Base-by-base conservation (phyloP, 1,140 invertebrate species). In the Meloidogyne chitwoodi region DNA sequence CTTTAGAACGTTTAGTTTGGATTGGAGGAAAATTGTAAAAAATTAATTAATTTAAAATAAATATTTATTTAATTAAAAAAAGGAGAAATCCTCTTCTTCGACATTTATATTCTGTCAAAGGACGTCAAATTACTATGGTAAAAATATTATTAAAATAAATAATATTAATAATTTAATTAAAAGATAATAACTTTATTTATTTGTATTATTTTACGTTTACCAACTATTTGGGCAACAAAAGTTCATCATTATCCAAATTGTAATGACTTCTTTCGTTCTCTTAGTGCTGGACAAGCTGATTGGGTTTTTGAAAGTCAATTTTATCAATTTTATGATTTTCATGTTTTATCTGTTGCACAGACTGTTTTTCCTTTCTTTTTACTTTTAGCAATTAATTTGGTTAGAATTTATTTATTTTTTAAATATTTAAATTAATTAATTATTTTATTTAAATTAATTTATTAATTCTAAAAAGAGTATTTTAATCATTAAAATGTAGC, bases 1-100 rank as follows among this genome's bases (percentile, higher is more conserved):
- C 84, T 56, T 70, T 85, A 61, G 84, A 85, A 70, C 76, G 84
- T 41, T 77, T 85, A 22, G 78, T 85, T 56, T 85, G 84, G 84
- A 85, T 80, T 26, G 77, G 63, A 27, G 67, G 77, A 6, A 48
- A 44, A 26, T 62, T 76, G 77, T 78, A 34, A 78, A 75, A 41
- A 12, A 34, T 34, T 24, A 14, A n/a, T 38, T 27, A 41, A 11
- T 44, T 8, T n/a, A 74, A 26, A 48, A 11, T 73, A n/a, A 22
- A 0, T 34, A 2, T 27, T 22, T 19, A 19, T 12, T 26, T 26
- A 69, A 26, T 48, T 48, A 19, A 19, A 29, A 41, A 77, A 19
- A 78, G 77, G 56, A 66, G 78, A 16, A 78, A 80, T 74, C 16
- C 63, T 24, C 24, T 78, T 24, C 68, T 78, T 5, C 72, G 61